phyloP scores from a whole-genome alignment of 2,113 vertebrate species.

The Forbesichthys agassizii region DNA sequence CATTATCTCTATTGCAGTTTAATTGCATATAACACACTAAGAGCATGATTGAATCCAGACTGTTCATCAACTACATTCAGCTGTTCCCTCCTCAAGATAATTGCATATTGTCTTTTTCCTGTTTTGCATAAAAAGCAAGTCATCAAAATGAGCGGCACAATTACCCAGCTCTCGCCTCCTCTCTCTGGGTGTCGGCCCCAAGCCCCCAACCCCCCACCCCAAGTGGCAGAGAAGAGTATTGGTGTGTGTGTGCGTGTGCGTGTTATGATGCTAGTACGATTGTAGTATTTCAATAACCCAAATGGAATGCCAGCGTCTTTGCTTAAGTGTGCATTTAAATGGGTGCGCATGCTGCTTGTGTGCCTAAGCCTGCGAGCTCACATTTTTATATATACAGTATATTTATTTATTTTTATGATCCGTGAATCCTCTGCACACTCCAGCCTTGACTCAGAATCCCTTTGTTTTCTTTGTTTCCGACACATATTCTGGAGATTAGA shows the following conservation, averaged over 20 bases:
- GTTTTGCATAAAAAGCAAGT: conserved; percentile 81
- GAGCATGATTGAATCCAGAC: conserved; percentile 81
- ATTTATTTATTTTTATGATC: conserved; percentile 19
- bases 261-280: neutral
- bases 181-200: conserved; percentile 68
- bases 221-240: conserved; percentile 49
- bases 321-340: conserved; percentile 20
- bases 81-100: conserved; percentile 79
- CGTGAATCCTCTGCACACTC: conserved; percentile 25
- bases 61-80: conserved; percentile 79
- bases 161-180: conserved; percentile 72
- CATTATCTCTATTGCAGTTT: conserved; percentile 83
- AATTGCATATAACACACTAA: conserved; percentile 81
- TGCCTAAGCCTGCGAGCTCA: conserved; percentile 32
- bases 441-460: conserved; percentile 33
- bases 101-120: conserved; percentile 82
- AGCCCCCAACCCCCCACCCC: conserved; percentile 18
- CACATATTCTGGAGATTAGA: conserved; percentile 27
- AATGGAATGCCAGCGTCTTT: conserved; percentile 31
- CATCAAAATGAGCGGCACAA: conserved; percentile 78
- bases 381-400: conserved; percentile 33
- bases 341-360: conserved; percentile 40
- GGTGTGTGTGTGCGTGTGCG: conserved; percentile 30
- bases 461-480: conserved; percentile 39
- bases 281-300: conserved; percentile 50